Conservation (phyloP, 2,113 vertebrate genomes). For the Mesitornis unicolor region DNA sequence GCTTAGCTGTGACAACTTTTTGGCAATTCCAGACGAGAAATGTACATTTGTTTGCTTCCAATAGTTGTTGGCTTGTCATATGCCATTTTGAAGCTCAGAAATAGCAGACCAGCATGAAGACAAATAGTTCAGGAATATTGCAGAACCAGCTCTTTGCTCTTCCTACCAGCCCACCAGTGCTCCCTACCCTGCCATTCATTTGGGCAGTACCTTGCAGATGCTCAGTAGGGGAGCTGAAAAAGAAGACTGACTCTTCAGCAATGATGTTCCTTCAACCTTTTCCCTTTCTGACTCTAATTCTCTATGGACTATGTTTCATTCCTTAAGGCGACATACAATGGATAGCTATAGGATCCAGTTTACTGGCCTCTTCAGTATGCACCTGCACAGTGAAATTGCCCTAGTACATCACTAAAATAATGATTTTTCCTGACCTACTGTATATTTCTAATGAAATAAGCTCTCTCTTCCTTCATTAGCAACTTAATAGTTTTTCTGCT, state of each 20-base stretch:
- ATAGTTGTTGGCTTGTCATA: not conserved
- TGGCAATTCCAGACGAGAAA: not conserved
- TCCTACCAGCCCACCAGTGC: not conserved
- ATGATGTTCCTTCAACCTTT: not conserved
- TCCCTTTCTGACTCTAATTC: not conserved
- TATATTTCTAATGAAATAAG: not conserved
- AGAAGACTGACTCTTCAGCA: not conserved
- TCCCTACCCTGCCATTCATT: not conserved
- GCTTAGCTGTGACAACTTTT: not conserved
- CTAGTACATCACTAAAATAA: not conserved
- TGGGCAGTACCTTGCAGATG: not conserved
- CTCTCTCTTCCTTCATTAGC: not conserved
- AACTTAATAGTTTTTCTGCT: not conserved
- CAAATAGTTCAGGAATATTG: not conserved
- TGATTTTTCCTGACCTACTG: not conserved
- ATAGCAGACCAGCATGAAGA: not conserved
- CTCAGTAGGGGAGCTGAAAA: not conserved
- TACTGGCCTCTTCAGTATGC: not conserved
- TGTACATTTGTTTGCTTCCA: not conserved
- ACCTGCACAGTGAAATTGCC: not conserved
- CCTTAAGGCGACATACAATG: not conserved
- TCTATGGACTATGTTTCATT: not conserved
- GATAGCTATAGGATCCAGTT: not conserved
- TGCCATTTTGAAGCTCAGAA: not conserved
- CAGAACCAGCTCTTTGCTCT: not conserved